A percentile compares a stretch with the other conserved stretches of the same genome.
Conservation (phyloP, 2,888 invertebrate species). For the Athripsodes cinereus region DNA sequence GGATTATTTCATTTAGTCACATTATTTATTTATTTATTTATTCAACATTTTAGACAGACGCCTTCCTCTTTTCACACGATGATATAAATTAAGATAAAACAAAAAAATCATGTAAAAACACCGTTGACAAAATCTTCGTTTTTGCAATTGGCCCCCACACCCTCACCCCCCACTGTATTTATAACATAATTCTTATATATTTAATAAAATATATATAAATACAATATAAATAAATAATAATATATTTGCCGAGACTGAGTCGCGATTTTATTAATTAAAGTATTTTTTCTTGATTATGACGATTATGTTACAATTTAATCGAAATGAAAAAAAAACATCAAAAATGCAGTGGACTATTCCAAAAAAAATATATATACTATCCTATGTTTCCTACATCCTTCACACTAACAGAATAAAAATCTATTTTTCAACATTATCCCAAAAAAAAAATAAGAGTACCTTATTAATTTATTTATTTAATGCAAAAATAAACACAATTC, state of each 20-base stretch:
- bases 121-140: slow-evolving; percentile 45
- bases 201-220: not conserved
- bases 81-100: slow-evolving; percentile 14
- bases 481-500: no score
- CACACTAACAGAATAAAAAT: not conserved
- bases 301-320: no score
- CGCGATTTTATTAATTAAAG: slow-evolving; percentile 3
- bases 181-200: not conserved
- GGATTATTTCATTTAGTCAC: slow-evolving; percentile 1
- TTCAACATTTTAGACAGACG: not conserved
- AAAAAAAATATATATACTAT: not conserved
- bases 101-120: slow-evolving; percentile 1
- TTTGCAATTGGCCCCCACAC: slow-evolving; percentile 51
- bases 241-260: slow-evolving; percentile 17
- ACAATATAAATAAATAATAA: slow-evolving; percentile 3
- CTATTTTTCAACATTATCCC: not conserved
- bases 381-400: not conserved
- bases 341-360: not conserved
- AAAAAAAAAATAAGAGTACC: not conserved
- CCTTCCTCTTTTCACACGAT: slow-evolving; percentile 21
- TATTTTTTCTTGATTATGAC: not conserved
- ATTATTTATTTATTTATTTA: not conserved
- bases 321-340: not conserved
- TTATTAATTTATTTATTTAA: no score
- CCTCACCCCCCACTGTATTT: slow-evolving; percentile 45